Conservation (phyloP, 2,888 invertebrate species). For the Monoplex corrugatus region DNA sequence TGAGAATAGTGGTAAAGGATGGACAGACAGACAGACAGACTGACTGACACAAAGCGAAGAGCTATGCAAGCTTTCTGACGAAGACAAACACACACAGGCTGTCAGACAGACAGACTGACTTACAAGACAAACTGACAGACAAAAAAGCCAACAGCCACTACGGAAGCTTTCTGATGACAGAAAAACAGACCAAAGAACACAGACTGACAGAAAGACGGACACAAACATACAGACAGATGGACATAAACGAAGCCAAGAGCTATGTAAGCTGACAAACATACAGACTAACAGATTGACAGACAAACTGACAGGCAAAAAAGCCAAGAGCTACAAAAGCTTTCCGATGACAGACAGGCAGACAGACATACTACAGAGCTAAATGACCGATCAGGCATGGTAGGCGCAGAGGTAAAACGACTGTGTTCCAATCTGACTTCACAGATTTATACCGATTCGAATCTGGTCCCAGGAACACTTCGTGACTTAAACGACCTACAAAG, state of each 20-base stretch:
- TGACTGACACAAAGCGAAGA: neutral
- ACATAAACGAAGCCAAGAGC: neutral
- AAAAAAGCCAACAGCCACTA: neutral
- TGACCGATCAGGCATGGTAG: neutral
- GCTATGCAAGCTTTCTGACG: too few relatives aligned
- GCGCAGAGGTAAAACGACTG: too few relatives aligned
- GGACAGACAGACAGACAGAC: neutral
- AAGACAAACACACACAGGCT: neutral
- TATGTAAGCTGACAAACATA: too few relatives aligned
- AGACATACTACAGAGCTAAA: constrained; percentile 12
- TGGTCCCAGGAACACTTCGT: too few relatives aligned
- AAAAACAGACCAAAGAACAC: neutral
- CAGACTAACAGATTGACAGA: neutral
- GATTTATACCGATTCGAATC: too few relatives aligned
- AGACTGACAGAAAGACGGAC: neutral
- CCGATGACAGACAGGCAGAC: neutral
- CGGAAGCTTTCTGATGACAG: neutral
- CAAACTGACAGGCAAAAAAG: neutral
- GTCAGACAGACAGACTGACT: neutral
- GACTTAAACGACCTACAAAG: too few relatives aligned
- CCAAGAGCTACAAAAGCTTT: neutral
- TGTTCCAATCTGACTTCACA: too few relatives aligned
- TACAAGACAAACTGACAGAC: neutral
- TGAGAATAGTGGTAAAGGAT: too few relatives aligned
- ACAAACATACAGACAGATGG: neutral